Conservation (phyloP, 2,797 vertebrate genomes). For the Syngnathus rostellatus region DNA sequence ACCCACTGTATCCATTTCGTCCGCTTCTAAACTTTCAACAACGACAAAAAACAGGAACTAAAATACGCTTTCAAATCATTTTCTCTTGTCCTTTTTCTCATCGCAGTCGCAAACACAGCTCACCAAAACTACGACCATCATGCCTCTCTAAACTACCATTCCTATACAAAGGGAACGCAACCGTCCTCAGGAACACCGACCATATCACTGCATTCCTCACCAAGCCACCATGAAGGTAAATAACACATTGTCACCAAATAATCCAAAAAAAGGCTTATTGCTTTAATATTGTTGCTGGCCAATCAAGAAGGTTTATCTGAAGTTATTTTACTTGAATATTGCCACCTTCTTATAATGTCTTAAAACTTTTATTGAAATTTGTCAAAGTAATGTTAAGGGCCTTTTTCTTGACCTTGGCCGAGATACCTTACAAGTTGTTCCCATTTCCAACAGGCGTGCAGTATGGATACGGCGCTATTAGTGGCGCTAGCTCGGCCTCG, state of each 20-base stretch:
- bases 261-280: too few species aligned
- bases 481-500: constrained; percentile 85
- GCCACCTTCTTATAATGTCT: too few species aligned
- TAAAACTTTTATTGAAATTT: too few species aligned
- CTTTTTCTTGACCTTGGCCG: too few species aligned
- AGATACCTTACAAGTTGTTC: neutral
- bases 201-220: constrained; percentile 67
- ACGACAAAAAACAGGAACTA: too few species aligned
- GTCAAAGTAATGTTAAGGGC: too few species aligned
- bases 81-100: neutral
- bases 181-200: constrained; percentile 55
- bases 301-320: too few species aligned
- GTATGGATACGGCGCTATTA: constrained; percentile 94
- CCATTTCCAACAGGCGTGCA: constrained; percentile 83
- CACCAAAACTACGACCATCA: constrained; percentile 56
- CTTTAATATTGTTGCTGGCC: too few species aligned
- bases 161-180: constrained; percentile 43
- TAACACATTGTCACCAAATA: neutral
- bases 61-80: neutral
- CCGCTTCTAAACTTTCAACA: too few species aligned
- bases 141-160: constrained; percentile 37
- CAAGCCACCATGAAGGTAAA: constrained; percentile 61
- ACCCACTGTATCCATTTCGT: too few species aligned
- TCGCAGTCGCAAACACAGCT: constrained; percentile 27
- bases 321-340: too few species aligned